These are phyloP conservation scores for Cheilosia pagana DNA, from an alignment of 2,888 invertebrate genomes.

Conservation along the genomic window DNA sequence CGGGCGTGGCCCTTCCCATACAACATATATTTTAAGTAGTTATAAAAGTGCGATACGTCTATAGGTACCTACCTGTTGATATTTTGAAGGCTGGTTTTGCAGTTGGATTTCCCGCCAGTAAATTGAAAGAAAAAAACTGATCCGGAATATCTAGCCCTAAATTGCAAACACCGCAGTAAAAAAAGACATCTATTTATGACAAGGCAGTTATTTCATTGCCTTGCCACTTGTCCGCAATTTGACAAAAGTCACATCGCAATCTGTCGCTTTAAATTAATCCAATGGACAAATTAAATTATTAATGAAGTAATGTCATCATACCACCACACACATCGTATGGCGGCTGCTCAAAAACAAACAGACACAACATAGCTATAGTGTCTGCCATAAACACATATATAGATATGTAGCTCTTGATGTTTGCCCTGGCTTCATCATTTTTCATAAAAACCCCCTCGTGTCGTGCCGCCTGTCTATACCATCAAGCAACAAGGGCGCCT, in stretches of 20 bases:
- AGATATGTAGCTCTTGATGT: conserved; percentile 14
- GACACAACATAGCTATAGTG: too few species aligned
- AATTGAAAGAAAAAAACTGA: too few species aligned
- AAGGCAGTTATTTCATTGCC: background rate
- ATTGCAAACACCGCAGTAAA: too few species aligned
- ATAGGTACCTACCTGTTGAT: too few species aligned
- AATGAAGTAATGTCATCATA: conserved; percentile 53
- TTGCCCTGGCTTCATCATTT: background rate
- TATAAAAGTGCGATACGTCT: too few species aligned
- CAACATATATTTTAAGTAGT: too few species aligned
- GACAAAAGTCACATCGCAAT: conserved; percentile 41
- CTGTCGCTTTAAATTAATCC: conserved; percentile 51
- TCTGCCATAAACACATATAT: background rate
- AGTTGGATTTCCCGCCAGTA: too few species aligned
- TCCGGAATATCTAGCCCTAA: too few species aligned
- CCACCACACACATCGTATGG: conserved; percentile 21
- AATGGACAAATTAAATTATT: conserved; percentile 58
- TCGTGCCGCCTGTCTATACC: background rate
- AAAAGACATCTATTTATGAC: background rate
- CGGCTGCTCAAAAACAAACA: conserved; percentile 13
- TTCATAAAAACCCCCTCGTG: background rate
- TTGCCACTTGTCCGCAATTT: conserved; percentile 36
- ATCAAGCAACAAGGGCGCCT: conserved; percentile 34
- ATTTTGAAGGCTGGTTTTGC: too few species aligned
- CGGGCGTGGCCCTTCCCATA: too few species aligned